phyloP scores from a whole-genome alignment of 2,797 vertebrate species.

The Zalophus californianus region DNA sequence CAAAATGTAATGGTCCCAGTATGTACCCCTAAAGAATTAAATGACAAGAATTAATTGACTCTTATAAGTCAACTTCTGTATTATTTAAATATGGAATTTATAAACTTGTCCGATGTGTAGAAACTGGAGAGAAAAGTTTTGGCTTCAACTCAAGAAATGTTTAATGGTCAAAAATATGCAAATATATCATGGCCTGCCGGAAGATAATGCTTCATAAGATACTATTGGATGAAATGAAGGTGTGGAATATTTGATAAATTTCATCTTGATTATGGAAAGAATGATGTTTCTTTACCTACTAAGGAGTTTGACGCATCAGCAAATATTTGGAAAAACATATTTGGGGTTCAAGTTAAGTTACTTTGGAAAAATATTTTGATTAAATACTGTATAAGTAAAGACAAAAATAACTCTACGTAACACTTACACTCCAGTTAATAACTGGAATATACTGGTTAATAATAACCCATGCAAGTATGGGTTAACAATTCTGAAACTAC shows the following conservation, averaged over 20 bases:
- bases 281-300: background rate
- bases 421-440: background rate
- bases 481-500: background rate
- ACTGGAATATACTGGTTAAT: background rate
- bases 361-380: background rate
- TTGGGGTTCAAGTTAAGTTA: background rate
- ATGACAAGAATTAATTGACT: background rate
- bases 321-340: constrained; percentile 17
- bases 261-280: background rate
- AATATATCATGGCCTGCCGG: background rate
- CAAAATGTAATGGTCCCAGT: background rate
- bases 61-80: background rate
- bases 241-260: background rate
- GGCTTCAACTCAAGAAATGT: constrained; percentile 21
- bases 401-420: background rate
- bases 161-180: background rate
- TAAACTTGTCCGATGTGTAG: background rate
- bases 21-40: background rate
- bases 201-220: background rate
- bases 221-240: background rate
- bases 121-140: background rate
- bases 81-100: background rate
- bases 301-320: background rate
- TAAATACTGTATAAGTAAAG: background rate
- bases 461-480: background rate